phyloP scores from a whole-genome alignment of 2,113 vertebrate species.

The Cyanoderma ruficeps region DNA sequence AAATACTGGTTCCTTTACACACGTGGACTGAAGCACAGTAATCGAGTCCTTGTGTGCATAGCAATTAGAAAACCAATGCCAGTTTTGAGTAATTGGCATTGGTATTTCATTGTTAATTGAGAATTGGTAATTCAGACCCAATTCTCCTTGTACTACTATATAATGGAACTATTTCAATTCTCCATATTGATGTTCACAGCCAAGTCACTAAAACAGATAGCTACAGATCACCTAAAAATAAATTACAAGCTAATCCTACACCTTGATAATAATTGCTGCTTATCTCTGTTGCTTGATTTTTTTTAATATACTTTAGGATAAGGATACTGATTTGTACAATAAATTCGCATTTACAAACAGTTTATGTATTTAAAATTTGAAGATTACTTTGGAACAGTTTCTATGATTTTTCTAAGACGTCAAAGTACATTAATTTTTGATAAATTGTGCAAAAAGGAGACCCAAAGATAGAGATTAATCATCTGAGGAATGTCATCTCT shows the following conservation, averaged over 20 bases:
- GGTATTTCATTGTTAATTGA: too few species aligned
- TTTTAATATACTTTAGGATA: background rate
- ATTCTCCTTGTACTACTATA: background rate
- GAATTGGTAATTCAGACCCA: background rate
- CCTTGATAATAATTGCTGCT: background rate
- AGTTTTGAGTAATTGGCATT: background rate
- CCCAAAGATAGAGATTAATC: background rate
- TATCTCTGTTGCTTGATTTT: background rate
- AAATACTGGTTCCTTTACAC: background rate
- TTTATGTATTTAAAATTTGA: background rate
- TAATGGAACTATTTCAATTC: background rate
- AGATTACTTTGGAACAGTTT: background rate
- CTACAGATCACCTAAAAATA: background rate
- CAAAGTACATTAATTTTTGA: background rate
- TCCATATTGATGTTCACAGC: background rate
- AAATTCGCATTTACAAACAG: background rate
- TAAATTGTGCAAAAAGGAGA: background rate
- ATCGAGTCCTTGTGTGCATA: background rate
- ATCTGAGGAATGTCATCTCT: background rate
- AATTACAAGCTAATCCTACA: background rate
- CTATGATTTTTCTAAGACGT: background rate
- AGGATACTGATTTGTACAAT: background rate
- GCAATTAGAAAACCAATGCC: background rate
- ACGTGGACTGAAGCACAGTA: background rate
- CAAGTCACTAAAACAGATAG: background rate